Evolutionary conservation across 1,140 invertebrate genomes (phyloP), one percentile per base, ranked within the genome.

Genomic region (Dreissena rostriformis): DNA sequence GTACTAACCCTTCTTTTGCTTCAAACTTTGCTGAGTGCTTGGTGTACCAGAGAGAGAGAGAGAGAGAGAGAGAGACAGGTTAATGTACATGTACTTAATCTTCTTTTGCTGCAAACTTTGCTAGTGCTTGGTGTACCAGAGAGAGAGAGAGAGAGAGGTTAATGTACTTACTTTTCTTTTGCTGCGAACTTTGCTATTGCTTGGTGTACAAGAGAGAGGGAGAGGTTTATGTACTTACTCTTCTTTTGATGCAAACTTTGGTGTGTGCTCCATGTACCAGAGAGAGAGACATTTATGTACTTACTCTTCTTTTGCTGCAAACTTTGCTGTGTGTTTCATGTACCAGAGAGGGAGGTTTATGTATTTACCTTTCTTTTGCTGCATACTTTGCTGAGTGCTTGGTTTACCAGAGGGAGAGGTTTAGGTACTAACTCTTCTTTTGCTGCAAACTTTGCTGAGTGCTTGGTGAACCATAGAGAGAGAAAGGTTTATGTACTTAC

Each of bases 71-170:
- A n/a, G n/a, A n/a, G n/a, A n/a, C n/a, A n/a, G n/a, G n/a, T n/a
- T n/a, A n/a, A n/a, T n/a, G n/a, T n/a, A n/a, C n/a, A 2, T 39
- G 39, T 39, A 39, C 39, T 39, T 5, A 39, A 2, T 39, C 39
- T 5, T 39, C 39, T 39, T 39, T 5, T 5, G 8, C 39, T 39
- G 39, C 8, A 8, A 39, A 39, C 39, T 39, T 39, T 39, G 8
- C 39, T 2, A 95, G 94, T 96, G 96, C 91, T 96, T 96, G 92
- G 96, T 96, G 82, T 95, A 95, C 96, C 96, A 96, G 72, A 96
- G 90, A 4, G 94, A 96, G 84, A 96, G 88, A 91, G 96, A 96
- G 22, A 96, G 92, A 29, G 94, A 94, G 89, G 96, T 95, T 66
- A 94, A 95, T 55, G 95, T 94, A 66, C 95, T 93, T 93, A 96